Evolutionary conservation across 2,113 vertebrate species (phyloP), one percentile per base, ranked within the genome.

Genomic region (Corythornis vintsioides): DNA sequence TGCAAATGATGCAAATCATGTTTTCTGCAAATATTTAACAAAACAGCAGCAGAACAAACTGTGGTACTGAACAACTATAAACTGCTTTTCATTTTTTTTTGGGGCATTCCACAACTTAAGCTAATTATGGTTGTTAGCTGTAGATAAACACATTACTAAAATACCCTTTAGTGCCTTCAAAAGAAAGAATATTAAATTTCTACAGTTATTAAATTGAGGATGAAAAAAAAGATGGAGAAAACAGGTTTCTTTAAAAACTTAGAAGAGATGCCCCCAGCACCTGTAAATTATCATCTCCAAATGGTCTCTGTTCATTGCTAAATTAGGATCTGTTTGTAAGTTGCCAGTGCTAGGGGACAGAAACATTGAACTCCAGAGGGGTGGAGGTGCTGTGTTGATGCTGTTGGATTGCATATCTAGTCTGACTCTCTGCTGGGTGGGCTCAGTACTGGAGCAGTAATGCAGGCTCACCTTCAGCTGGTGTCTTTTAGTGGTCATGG

Each of bases 1-100:
- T 96, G 65, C 71, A 98, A 97, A 97, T 96, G 86, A 97, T 94
- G 88, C 76, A 96, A 92, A 96, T 95, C 47, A 87, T 91, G 70
- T 97, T 97, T 97, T 96, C 86, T 92, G 85, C 88, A 97, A 97
- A 97, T 97, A 97, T 97, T 97, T 96, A 96, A 92, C 80, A 96
- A 96, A 97, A 97, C 65, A 93, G 22, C 84, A 94, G 79, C 28
- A 94, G 83, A 89, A 86, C 48, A 96, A 96, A 92, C 87, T 81
- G 45, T 88, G 74, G 55, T 92, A 96, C 67, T 92, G 71, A 94
- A 95, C 35, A 92, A 86, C 59, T 83, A 29, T 91, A 96, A 95
- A 93, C 31, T 94, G 47, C 6, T 94, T 72, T 90, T 94, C 96
- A 91, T 96, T 97, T 97, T 94, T 94, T 94, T 96, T 96, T 88